A percentile compares a stretch with the other conserved stretches of the same genome.
Evolutionary conservation across 2,888 invertebrate genomes (phyloP).

Genomic region (Erebia aethiops): DNA sequence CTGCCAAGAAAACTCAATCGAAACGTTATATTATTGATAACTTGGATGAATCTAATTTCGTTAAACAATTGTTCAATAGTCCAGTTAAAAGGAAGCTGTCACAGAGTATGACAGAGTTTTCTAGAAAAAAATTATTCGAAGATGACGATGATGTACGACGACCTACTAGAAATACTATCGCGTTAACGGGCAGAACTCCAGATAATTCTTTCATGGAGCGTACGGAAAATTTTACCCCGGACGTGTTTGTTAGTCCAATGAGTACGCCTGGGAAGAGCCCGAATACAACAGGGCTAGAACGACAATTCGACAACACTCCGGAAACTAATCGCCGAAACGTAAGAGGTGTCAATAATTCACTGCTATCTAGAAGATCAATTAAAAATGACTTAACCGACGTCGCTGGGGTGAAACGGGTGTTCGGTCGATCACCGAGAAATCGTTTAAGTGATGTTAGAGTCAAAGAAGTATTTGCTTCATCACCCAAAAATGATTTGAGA

Average conservation of each 20-base stretch:
- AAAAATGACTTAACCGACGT: constrained; percentile 69
- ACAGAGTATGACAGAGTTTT: constrained; percentile 74
- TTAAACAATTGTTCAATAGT: constrained; percentile 74
- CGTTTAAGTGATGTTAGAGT: constrained; percentile 62
- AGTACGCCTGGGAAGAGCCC: constrained; percentile 57
- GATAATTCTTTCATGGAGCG: constrained; percentile 51
- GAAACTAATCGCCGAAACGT: constrained; percentile 59
- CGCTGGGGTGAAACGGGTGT: constrained; percentile 64
- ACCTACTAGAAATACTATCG: constrained; percentile 52
- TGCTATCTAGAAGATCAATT: constrained; percentile 54
- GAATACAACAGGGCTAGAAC: constrained; percentile 54
- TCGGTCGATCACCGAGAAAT: constrained; percentile 62
- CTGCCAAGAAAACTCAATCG: constrained; percentile 76
- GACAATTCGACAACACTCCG: constrained; percentile 56
- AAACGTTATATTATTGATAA: constrained; percentile 74
- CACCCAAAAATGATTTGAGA: constrained; percentile 57
- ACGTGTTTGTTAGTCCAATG: constrained; percentile 64
- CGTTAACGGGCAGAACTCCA: constrained; percentile 45
- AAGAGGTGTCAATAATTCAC: constrained; percentile 48
- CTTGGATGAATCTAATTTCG: constrained; percentile 68
- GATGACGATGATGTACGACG: constrained; percentile 49
- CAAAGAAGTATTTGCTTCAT: constrained; percentile 59
- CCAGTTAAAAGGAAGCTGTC: constrained; percentile 78
- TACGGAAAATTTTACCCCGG: constrained; percentile 56
- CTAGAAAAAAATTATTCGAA: constrained; percentile 55